Percentiles rank a stretch among this genome's conserved stretches.
These are phyloP conservation scores for Drosophila neonasuta DNA, from an alignment of 2,888 invertebrate genomes.

Conservation along the genomic window DNA sequence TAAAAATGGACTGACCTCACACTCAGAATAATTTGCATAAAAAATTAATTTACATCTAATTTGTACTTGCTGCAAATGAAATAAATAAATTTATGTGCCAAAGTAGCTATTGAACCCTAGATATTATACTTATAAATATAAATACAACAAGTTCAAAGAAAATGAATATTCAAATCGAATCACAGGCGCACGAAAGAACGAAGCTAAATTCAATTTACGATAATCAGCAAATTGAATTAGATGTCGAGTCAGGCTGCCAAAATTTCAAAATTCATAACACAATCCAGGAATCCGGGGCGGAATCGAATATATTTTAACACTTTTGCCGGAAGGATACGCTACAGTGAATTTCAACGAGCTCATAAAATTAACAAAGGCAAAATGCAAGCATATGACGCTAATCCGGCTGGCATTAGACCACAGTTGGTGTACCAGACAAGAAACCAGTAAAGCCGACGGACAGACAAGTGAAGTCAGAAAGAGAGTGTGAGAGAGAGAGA, in stretches of 20 bases:
- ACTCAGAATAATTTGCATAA: conserved; percentile 1
- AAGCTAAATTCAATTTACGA: conserved; percentile 71
- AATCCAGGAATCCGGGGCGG: conserved; percentile 29
- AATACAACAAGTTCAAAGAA: conserved; percentile 19
- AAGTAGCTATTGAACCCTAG: background rate
- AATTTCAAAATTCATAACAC: conserved; percentile 75
- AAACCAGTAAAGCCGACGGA: conserved; percentile 16
- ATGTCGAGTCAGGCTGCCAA: conserved; percentile 65
- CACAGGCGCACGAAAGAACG: conserved; percentile 48
- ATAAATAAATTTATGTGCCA: background rate
- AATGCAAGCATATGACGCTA: conserved; percentile 81
- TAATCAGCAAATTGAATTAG: conserved; percentile 79
- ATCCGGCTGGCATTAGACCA: conserved; percentile 77
- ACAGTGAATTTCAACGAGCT: conserved; percentile 71
- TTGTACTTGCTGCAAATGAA: background rate
- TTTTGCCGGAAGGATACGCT: conserved; percentile 51
- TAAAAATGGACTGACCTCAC: background rate
- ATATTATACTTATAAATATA: background rate
- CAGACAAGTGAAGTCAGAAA: conserved; percentile 12
- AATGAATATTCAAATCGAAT: conserved; percentile 26
- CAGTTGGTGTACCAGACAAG: conserved; percentile 68
- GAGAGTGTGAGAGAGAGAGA: background rate
- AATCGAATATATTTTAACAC: conserved; percentile 56
- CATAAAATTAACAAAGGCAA: conserved; percentile 75
- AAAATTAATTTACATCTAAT: background rate